These are phyloP conservation scores for Heliconius nattereri DNA, from an alignment of 1,140 invertebrate species.

Conservation along the genomic window DNA sequence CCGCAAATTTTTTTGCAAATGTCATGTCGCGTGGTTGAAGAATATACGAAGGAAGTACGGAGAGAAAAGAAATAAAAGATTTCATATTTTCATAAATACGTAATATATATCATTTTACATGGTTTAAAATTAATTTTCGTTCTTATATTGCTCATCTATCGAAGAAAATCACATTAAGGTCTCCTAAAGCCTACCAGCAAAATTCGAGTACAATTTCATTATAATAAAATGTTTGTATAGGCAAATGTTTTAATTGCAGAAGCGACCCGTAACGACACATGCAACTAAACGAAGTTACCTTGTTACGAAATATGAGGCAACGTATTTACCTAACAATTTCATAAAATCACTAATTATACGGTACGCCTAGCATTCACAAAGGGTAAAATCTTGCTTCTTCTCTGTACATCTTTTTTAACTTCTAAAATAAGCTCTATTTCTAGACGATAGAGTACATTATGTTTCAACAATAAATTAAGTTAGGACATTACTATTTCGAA, in stretches of 20 bases:
- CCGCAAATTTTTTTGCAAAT: too few species aligned
- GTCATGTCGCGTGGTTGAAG: too few species aligned
- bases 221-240: conserved; percentile 33
- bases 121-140: not conserved
- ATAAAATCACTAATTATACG: conserved; percentile 77
- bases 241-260: conserved; percentile 36
- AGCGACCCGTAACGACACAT: conserved; percentile 32
- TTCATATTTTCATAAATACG: too few species aligned
- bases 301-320: conserved; percentile 48
- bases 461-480: conserved; percentile 11
- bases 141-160: not conserved
- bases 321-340: conserved; percentile 76
- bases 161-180: not conserved
- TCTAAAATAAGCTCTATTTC: conserved; percentile 27
- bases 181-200: not conserved
- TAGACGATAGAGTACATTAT: conserved; percentile 29
- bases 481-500: conserved; percentile 46
- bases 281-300: conserved; percentile 47
- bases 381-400: conserved; percentile 58
- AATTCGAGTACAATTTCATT: conserved; percentile 25
- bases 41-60: too few species aligned
- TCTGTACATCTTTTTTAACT: conserved; percentile 36
- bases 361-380: conserved; percentile 71
- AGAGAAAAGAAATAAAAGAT: too few species aligned
- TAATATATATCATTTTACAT: too few species aligned